Conservation (phyloP, 2,888 invertebrate genomes). For the Plagodis pulveraria region DNA sequence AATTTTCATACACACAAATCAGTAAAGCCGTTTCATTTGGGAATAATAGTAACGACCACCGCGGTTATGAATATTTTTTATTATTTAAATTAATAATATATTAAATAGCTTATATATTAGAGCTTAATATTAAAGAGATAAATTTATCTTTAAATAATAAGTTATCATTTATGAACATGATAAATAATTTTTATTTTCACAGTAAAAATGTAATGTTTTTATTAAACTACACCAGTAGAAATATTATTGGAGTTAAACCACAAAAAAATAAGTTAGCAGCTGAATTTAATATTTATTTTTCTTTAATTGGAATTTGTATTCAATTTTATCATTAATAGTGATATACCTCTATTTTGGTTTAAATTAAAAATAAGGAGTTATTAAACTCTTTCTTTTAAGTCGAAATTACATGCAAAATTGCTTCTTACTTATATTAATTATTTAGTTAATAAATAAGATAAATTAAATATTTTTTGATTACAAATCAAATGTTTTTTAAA, state of each 20-base stretch:
- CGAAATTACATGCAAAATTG: slow-evolving; percentile 79
- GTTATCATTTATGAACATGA: slow-evolving; percentile 41
- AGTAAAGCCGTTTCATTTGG: too few species aligned
- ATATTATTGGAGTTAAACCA: slow-evolving; percentile 76
- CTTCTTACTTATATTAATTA: slow-evolving; percentile 72
- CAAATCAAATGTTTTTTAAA: slow-evolving; percentile 75
- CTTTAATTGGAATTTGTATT: slow-evolving; percentile 83
- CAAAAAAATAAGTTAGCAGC: slow-evolving; percentile 88
- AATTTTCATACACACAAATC: too few species aligned
- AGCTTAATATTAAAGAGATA: slow-evolving; percentile 69
- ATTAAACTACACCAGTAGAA: slow-evolving; percentile 87
- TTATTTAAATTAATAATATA: slow-evolving; percentile 44
- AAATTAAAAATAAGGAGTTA: slow-evolving; percentile 84
- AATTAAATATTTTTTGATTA: slow-evolving; percentile 69
- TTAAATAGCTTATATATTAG: slow-evolving; percentile 71
- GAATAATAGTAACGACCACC: too few species aligned
- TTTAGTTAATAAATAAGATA: slow-evolving; percentile 60
- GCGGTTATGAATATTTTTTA: slow-evolving; percentile 62
- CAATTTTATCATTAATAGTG: slow-evolving; percentile 88
- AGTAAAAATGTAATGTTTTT: slow-evolving; percentile 88
- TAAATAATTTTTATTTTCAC: slow-evolving; percentile 82
- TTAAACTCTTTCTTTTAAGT: slow-evolving; percentile 72
- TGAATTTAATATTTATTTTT: slow-evolving; percentile 82
- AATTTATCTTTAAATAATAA: slow-evolving; percentile 49
- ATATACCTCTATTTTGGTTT: slow-evolving; percentile 87